Evolutionary conservation across 2,888 invertebrate species (phyloP).

Genomic region (Dasysyrphus tricinctus): DNA sequence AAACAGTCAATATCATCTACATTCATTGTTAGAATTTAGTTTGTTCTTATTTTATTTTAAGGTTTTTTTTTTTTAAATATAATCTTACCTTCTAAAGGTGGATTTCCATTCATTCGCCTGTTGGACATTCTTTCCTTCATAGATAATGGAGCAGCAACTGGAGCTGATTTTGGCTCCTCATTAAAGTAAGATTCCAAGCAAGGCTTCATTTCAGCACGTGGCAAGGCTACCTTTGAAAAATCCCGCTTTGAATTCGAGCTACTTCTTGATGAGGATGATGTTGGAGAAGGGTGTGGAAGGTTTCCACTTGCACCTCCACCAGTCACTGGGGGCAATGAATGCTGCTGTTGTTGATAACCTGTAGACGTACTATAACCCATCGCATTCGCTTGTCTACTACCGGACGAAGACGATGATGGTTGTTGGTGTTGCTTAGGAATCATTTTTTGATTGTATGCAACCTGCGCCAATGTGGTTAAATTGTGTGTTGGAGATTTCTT

Average conservation of each 20-base stretch:
- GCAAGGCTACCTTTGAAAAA: constrained; percentile 84
- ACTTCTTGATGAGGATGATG: constrained; percentile 61
- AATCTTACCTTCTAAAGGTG: constrained; percentile 82
- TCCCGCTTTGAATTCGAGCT: constrained; percentile 76
- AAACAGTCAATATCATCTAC: too few species aligned
- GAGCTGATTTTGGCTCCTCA: constrained; percentile 85
- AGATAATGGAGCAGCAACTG: constrained; percentile 78
- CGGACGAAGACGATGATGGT: constrained; percentile 47
- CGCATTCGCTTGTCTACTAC: constrained; percentile 31
- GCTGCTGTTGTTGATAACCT: constrained; percentile 55
- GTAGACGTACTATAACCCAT: constrained; percentile 50
- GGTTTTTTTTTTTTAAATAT: not conserved
- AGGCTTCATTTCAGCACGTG: constrained; percentile 89
- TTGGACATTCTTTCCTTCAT: constrained; percentile 77
- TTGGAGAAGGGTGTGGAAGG: constrained; percentile 55
- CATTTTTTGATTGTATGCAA: constrained; percentile 82
- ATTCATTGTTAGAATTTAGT: too few species aligned
- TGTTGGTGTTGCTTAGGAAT: constrained; percentile 63
- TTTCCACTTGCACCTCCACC: constrained; percentile 28
- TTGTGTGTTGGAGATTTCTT: constrained; percentile 77
- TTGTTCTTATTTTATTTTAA: not conserved
- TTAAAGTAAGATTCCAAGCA: constrained; percentile 89
- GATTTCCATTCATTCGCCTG: constrained; percentile 82
- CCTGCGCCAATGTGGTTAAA: constrained; percentile 82
- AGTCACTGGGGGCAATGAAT: not conserved